A percentile compares a stretch with the other conserved stretches of the same genome.
phyloP scores from a whole-genome alignment of 2,113 vertebrate genomes.

The Pseudorectes ferrugineus region DNA sequence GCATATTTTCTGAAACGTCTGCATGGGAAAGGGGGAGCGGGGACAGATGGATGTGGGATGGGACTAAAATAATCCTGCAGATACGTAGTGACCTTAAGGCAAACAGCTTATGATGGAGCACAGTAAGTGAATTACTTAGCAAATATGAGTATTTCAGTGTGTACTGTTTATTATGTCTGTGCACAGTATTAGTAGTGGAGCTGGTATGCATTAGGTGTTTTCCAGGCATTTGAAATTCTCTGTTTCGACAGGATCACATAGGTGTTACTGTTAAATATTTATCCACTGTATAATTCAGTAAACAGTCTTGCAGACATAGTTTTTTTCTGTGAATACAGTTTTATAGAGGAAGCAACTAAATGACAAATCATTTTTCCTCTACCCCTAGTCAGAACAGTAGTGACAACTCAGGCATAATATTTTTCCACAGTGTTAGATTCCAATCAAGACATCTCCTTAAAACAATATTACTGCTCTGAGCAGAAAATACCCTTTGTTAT shows the following conservation, averaged over 20 bases:
- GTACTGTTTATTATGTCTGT: neutral
- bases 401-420: neutral
- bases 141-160: neutral
- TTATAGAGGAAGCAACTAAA: neutral
- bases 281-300: neutral
- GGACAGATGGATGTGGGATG: slow-evolving; percentile 24
- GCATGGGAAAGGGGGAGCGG: neutral
- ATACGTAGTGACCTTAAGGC: neutral
- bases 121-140: neutral
- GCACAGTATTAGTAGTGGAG: neutral
- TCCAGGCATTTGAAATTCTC: neutral
- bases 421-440: neutral
- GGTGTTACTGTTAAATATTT: neutral
- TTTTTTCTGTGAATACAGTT: neutral
- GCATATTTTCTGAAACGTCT: neutral
- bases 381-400: neutral
- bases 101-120: neutral
- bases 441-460: neutral
- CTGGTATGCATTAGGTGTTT: neutral
- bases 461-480: neutral
- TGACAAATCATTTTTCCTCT: neutral
- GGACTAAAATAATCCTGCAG: slow-evolving; percentile 24
- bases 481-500: neutral
- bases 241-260: neutral
- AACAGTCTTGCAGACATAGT: neutral